Evolutionary conservation across 2,888 invertebrate species (phyloP).

Genomic region (Callyntrura sp.): DNA sequence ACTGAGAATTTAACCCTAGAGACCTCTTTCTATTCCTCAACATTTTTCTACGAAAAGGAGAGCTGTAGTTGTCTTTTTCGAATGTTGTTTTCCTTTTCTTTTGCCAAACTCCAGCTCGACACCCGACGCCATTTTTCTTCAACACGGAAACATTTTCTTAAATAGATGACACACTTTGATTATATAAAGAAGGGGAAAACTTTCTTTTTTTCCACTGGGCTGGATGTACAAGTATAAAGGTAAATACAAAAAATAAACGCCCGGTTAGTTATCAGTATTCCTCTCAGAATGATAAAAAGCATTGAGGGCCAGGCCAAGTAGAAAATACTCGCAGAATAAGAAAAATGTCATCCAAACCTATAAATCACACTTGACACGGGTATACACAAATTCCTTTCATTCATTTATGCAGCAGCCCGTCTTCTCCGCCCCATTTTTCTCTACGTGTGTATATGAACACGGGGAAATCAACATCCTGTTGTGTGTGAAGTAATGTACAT

Average conservation of each 20-base stretch:
- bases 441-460: background rate
- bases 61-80: background rate
- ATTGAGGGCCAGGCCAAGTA: background rate
- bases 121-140: constrained; percentile 30
- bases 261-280: constrained; percentile 28
- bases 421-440: too few relatives aligned
- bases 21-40: constrained; percentile 53
- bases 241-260: background rate
- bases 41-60: background rate
- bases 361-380: constrained; percentile 49
- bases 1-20: constrained; percentile 71
- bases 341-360: constrained; percentile 38
- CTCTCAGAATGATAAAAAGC: background rate
- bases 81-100: constrained; percentile 3
- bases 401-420: background rate
- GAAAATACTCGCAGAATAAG: constrained; percentile 25
- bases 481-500: background rate
- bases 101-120: background rate
- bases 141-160: constrained; percentile 50
- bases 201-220: background rate
- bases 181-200: constrained; percentile 38
- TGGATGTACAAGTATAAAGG: background rate
- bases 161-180: constrained; percentile 58
- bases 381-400: constrained; percentile 31
- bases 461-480: background rate